Conservation (phyloP, 2,113 vertebrate genomes). For the Gallinago undulata region DNA sequence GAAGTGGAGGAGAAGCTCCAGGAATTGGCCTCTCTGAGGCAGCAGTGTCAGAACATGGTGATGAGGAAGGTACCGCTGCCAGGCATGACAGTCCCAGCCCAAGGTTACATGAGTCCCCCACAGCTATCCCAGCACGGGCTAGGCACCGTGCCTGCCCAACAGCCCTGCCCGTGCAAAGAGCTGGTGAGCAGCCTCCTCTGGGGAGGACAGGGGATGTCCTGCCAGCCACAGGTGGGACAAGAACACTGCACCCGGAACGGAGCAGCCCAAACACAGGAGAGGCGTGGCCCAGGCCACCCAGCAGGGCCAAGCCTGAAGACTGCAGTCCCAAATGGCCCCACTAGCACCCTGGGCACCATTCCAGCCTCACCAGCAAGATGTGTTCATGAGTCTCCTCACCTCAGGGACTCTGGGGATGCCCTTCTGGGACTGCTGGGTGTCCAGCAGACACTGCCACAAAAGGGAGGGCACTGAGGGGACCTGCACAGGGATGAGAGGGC, state of each 20-base stretch:
- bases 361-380: background rate
- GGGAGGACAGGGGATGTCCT: background rate
- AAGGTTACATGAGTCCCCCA: background rate
- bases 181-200: no score
- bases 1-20: conserved; percentile 58
- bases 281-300: background rate
- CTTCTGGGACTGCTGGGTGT: background rate
- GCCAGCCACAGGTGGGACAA: background rate
- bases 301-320: background rate
- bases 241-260: background rate
- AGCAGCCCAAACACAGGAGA: background rate
- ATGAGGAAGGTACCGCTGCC: conserved; percentile 69
- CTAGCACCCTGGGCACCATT: background rate
- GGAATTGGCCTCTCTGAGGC: conserved; percentile 62
- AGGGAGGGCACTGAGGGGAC: background rate
- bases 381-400: fast-evolving
- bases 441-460: background rate
- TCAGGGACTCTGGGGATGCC: background rate
- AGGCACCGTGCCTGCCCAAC: background rate
- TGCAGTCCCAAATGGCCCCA: background rate
- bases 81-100: fast-evolving
- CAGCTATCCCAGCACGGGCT: background rate
- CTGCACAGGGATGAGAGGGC: background rate
- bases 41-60: conserved; percentile 43
- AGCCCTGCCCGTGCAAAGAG: background rate